Evolutionary conservation across 2,113 vertebrate species (phyloP), one percentile per base, ranked within the genome.

Genomic region (Scytalopus superciliaris): DNA sequence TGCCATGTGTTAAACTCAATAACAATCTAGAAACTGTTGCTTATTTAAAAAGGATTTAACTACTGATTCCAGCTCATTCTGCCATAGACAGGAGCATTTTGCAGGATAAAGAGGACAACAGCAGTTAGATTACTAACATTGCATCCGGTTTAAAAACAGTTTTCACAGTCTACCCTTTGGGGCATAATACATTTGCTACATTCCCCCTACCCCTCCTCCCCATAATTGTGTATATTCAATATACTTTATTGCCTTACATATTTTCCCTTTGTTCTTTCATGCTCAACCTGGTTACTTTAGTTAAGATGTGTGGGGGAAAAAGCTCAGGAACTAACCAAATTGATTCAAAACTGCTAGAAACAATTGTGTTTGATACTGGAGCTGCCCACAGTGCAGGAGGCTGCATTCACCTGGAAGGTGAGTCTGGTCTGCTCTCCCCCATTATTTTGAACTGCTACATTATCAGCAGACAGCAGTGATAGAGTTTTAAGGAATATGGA

Each of bases 1-100:
- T 77, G 79, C 88, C 55, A 16, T 27, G 67, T 52, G 64, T 49
- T 92, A 72, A 75, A 59, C 88, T 88, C 86, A 80, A 53, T 92
- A 94, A 90, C 92, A 95, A 92, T 96, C 88, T 88, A 89, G 86
- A 90, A 95, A 92, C 75, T 35, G 60, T 72, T 92, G 88, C 79
- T 94, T 83, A 33, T 95, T 88, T 92, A 91, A 93, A 93, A 88
- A 88, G 94, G 89, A 89, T 94, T 97, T 94, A 92, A 92, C 67
- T 79, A 66, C 86, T 56, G 59, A 77, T 95, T 95, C 92, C 73
- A 93, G 94, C 62, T 89, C 68, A 35, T 92, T 97, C 94, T 94
- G 64, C 79, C 42, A 39, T 12, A 10, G 67, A 66, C 66, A 49
- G 66, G 70, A 80, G 45, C 2, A 0, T 74, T 94, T 84, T 52